A percentile compares a stretch with the other conserved stretches of the same genome.
phyloP scores from a whole-genome alignment of 37 sponge, comb jelly and placozoan genomes.

The Amphimedon queenslandica region DNA sequence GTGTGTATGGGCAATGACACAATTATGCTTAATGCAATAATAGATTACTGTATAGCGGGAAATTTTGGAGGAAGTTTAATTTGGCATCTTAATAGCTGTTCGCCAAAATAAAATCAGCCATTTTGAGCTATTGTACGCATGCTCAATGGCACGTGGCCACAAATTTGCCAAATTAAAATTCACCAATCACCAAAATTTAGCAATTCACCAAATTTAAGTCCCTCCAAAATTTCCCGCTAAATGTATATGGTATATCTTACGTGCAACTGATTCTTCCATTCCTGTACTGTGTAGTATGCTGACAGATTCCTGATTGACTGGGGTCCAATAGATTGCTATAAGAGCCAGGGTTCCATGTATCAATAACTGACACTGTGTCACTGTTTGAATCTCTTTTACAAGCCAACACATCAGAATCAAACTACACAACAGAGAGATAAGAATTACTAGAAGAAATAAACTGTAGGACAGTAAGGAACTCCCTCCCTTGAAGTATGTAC shows the following conservation, averaged over 20 bases:
- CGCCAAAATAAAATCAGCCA: no score
- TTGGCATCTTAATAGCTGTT: background rate
- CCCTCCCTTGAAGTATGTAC: no score
- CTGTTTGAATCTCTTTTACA: background rate
- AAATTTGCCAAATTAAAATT: no score
- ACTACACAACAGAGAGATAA: no score
- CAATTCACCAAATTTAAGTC: background rate
- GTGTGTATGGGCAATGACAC: background rate
- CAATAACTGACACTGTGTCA: background rate
- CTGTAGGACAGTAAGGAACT: no score
- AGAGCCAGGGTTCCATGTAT: background rate
- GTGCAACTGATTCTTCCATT: constrained; percentile 20
- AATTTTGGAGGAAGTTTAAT: no score
- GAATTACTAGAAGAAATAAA: no score
- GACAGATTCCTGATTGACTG: background rate
- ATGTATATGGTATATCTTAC: constrained; percentile 1
- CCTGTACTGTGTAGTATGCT: background rate
- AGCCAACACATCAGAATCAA: background rate
- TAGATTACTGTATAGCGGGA: no score
- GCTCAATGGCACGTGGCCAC: no score
- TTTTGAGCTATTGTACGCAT: no score
- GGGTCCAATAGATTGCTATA: background rate
- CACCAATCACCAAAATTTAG: background rate
- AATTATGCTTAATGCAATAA: no score
- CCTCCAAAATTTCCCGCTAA: background rate